Evolutionary conservation across 2,888 invertebrate species (phyloP), one percentile per base, ranked within the genome.

Genomic region (Sinohyriopsis cumingii): DNA sequence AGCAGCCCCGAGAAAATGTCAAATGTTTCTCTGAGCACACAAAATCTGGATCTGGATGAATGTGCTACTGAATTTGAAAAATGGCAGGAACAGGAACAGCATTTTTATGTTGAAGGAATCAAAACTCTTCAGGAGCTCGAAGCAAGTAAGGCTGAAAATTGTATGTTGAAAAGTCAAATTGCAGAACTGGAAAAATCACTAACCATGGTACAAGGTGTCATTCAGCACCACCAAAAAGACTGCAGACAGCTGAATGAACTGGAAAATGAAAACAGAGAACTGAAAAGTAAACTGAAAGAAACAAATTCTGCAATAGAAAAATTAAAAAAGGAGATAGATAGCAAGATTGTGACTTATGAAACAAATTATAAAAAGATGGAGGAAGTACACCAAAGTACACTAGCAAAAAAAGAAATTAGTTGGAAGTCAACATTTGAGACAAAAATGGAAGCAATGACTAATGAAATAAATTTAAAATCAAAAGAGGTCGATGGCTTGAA

Each of bases 401-500:
- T 68, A 24, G 59, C 67, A 24, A 59, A 67, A 55, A 62, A 57
- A 53, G 61, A 64, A 57, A 55, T 55, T 25, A 67, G 67, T 59
- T 72, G 62, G 68, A 59, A 71, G 53, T 25, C 20, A 20, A 64
- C 68, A 33, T 19, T 72, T 9, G 28, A 61, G 5, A 57, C 59
- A 20, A 60, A 68, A 59, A 63, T 67, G 19, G 69, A 65, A 61
- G 61, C 69, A 64, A 33, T 69, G 3, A 45, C 65, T 33, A 55
- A 56, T 28, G 45, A 63, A 20, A 56, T 63, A 33, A 53, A 67
- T 56, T 24, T 64, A n/a, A 69, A 76, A 62, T 33, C 70, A n/a
- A 22, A 55, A 56, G 74, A 81, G 69, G 64, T 80, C 24, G 55
- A 69, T 54, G 62, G 72, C 15, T 33, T 81, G 12, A 75, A 72